Percentiles rank a stretch among this genome's conserved stretches.
Evolutionary conservation across 2,888 invertebrate species (phyloP).

Genomic region (Desoria tigrina): DNA sequence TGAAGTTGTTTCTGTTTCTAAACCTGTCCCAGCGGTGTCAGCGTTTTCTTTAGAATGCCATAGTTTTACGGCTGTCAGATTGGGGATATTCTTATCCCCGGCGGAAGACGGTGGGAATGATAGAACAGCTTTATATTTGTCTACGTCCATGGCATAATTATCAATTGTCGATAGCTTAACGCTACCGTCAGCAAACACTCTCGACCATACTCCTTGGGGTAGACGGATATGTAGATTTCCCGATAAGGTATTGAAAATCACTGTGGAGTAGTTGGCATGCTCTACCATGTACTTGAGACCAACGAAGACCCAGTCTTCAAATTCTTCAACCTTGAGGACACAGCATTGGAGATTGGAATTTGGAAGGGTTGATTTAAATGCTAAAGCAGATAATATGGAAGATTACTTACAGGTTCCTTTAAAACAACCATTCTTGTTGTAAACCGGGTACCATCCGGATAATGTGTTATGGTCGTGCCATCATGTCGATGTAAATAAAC

Average conservation of each 20-base stretch:
- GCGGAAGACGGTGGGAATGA: constrained; percentile 29
- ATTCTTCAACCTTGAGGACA: constrained; percentile 26
- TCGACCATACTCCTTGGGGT: constrained; percentile 46
- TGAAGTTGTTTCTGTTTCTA: neutral
- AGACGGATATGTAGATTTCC: constrained; percentile 44
- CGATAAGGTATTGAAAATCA: constrained; percentile 46
- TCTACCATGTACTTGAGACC: constrained; percentile 49
- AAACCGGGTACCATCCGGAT: constrained; percentile 50
- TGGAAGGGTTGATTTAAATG: too few species aligned
- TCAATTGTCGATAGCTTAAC: constrained; percentile 37
- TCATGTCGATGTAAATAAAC: constrained; percentile 45
- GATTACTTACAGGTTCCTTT: constrained; percentile 20
- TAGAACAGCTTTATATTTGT: constrained; percentile 33
- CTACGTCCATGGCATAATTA: constrained; percentile 41
- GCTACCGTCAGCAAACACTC: constrained; percentile 45
- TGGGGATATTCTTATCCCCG: constrained; percentile 30
- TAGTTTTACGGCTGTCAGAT: constrained; percentile 38
- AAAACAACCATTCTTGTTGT: constrained; percentile 45
- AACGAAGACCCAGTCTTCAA: constrained; percentile 47
- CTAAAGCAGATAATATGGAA: too few species aligned
- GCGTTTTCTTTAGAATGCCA: constrained; percentile 29
- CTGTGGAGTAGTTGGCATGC: constrained; percentile 47
- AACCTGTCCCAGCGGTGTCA: neutral
- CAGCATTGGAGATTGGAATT: too few species aligned
- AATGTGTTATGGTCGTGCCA: constrained; percentile 47